Conservation (phyloP, 2,888 invertebrate genomes). For the Apamea anceps region DNA sequence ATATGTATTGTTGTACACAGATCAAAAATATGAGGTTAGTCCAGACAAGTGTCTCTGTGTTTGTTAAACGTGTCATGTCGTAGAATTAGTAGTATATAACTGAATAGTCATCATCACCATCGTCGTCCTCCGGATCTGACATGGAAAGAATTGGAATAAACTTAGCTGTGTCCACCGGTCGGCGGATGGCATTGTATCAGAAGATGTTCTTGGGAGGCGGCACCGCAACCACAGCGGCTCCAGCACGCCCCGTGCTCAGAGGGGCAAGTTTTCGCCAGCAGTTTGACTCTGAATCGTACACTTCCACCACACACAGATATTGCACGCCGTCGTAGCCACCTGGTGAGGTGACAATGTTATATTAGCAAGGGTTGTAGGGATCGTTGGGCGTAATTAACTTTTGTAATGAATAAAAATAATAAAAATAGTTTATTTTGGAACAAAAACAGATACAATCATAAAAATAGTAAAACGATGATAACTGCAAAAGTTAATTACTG, state of each 20-base stretch:
- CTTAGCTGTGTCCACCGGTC: slow-evolving; percentile 53
- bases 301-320: slow-evolving; percentile 96
- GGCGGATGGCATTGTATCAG: slow-evolving; percentile 75
- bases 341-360: slow-evolving; percentile 66
- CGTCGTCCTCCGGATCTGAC: slow-evolving; percentile 54
- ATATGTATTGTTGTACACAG: neutral
- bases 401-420: too few relatives aligned
- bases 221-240: slow-evolving; percentile 95
- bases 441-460: too few relatives aligned
- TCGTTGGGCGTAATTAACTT: neutral
- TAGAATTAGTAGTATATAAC: slow-evolving; percentile 15
- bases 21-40: neutral
- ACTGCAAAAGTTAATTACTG: too few relatives aligned
- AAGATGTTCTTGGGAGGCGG: slow-evolving; percentile 83
- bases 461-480: too few relatives aligned
- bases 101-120: slow-evolving; percentile 30
- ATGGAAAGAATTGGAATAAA: slow-evolving; percentile 47
- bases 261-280: slow-evolving; percentile 95
- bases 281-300: slow-evolving; percentile 96
- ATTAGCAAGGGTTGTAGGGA: neutral
- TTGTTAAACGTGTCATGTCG: neutral
- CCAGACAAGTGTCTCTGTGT: neutral
- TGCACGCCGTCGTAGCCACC: slow-evolving; percentile 98
- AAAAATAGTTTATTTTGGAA: too few relatives aligned
- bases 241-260: slow-evolving; percentile 95